Evolutionary conservation across 2,888 invertebrate genomes (phyloP).

Genomic region (Pycnomerus fuliginosus): DNA sequence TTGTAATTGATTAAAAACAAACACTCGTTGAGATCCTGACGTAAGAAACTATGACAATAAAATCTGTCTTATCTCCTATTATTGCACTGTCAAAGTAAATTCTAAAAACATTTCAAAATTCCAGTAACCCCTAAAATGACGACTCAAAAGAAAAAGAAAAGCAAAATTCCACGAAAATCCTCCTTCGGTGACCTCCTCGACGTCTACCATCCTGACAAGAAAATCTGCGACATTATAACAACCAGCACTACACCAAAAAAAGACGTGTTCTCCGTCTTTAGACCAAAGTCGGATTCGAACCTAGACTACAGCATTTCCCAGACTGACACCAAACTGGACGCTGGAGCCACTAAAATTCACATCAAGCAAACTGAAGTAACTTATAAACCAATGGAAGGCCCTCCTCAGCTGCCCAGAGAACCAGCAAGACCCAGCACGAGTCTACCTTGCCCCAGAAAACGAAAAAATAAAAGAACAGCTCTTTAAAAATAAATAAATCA

Average conservation of each 20-base stretch:
- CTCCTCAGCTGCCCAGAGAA: no score
- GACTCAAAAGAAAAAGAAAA: no score
- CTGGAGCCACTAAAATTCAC: slow-evolving; percentile 23
- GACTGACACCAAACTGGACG: slow-evolving; percentile 26
- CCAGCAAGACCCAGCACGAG: no score
- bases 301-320: slow-evolving; percentile 26
- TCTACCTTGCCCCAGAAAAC: slow-evolving; percentile 2
- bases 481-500: no score
- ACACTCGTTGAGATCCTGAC: no score
- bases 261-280: background rate
- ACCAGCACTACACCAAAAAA: slow-evolving; percentile 4
- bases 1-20: no score
- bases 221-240: slow-evolving; percentile 6
- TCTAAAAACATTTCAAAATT: no score
- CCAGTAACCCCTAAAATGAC: no score
- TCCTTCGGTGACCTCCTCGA: slow-evolving; percentile 1
- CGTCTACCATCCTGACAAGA: background rate
- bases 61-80: no score
- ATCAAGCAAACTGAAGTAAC: slow-evolving; percentile 18
- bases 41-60: no score
- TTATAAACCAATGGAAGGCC: slow-evolving; percentile 5
- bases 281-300: slow-evolving; percentile 4
- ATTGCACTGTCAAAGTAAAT: no score
- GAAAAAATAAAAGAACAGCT: slow-evolving; percentile 2
- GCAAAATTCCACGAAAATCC: no score